Evolutionary conservation across 2,888 invertebrate species (phyloP), one percentile per base, ranked within the genome.

Genomic region (Tromatobia lineatoria): DNA sequence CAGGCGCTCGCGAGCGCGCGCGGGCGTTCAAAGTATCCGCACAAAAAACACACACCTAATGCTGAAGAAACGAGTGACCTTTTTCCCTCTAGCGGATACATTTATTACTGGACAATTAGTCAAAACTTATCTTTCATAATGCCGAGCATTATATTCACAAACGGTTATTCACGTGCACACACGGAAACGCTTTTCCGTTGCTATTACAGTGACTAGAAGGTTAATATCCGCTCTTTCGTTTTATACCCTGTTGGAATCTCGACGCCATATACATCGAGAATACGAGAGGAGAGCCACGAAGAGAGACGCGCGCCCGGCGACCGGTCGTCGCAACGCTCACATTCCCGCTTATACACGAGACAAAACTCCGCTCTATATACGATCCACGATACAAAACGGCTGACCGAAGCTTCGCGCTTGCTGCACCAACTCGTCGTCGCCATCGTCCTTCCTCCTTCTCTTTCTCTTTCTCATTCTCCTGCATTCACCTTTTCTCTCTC

Each of bases 311-410:
- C 71, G 54, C 71, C 42, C 54, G 57, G 15, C 61, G 38, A 57
- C 54, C 71, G 54, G 15, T 23, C 57, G 54, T n/a, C n/a, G n/a
- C 70, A n/a, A 47, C 47, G 54, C 50, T 38, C 71, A 57, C 57
- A 71, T 57, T 71, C 71, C 57, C 71, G 64, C 71, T 50, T 78
- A 25, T 47, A 76, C 45, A 50, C 50, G 15, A 52, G 71, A 57
- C 57, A 57, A 57, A 42, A 42, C 57, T 54, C n/a, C 71, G 71
- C 71, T 71, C 71, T 71, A 71, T 71, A 71, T 71, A 71, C 29
- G 29, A 29, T 57, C 57, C 42, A 38, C 70, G 54, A 77, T 67
- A 83, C 80, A 69, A 83, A 80, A 83, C 73, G 67, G 70, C 64
- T 78, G 69, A 69, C 18, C 73, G 69, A 69, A 75, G 50, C 18